Base-by-base conservation (phyloP, 2,888 invertebrate genomes). In the Cryptus viduatorius region DNA sequence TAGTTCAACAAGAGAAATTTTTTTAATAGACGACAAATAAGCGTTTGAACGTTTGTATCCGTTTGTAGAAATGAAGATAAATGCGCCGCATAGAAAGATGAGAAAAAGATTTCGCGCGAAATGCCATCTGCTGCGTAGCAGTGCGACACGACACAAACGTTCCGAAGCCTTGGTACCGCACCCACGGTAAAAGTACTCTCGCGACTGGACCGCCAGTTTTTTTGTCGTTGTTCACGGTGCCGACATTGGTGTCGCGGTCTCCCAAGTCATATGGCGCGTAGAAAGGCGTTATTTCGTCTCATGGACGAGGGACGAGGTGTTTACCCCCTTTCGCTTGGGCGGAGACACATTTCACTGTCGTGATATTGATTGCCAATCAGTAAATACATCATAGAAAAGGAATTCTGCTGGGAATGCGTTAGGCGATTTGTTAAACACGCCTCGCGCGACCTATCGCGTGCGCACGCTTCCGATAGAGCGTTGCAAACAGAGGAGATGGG, bases 181-280 rank as follows among this genome's bases (percentile, higher is more conserved):
- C 79, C 71, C 71, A 79, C 76, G 65, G 76, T 79, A 67, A 79
- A 79, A 79, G 75, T 83, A 46, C 19, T 75, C 44, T 56, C 46
- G 81, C 61, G 14, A 68, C 10, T 37, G 59, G 50, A 24, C 59
- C 10, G 53, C 19, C 29, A 10, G 12, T 19, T 19, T 19, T 83
- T 83, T 69, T 42, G 44, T 64, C 56, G 37, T 5, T 65, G 42
- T 61, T 69, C 48, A 56, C 61, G 50, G 50, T 29, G 31, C 48
- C 68, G 65, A 44, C 69, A 69, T 83, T 65, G 78, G 73, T 64
- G 53, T 37, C 37, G 71, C 71, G 42, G 65, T 64, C 42, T 65
- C 59, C 8, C 46, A 24, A 46, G 50, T 59, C 50, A 68, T 59
- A 14, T 68, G 48, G 5, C 67, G 48, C 53, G 76, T 72, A 67